Evolutionary conservation across 2,113 vertebrate species (phyloP).

Genomic region (Elgaria multicarinata): DNA sequence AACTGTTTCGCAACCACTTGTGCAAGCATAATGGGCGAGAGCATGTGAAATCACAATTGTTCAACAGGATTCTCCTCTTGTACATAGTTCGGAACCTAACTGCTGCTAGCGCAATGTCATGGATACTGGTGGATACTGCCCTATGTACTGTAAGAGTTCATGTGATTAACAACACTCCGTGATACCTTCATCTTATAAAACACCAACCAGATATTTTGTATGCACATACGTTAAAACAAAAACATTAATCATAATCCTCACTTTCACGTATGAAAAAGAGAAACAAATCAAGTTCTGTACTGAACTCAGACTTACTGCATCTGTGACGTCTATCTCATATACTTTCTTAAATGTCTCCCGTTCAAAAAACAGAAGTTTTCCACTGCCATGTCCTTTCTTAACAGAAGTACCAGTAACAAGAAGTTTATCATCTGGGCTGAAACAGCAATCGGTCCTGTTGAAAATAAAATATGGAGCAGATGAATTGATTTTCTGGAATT

Average conservation of each 20-base stretch:
- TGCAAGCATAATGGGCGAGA: no score
- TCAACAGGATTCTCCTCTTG: no score
- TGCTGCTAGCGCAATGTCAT: no score
- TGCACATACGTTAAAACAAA: background rate
- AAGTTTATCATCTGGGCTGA: slow-evolving; percentile 96
- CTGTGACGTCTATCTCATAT: slow-evolving; percentile 93
- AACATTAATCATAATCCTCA: background rate
- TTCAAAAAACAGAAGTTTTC: slow-evolving; percentile 92
- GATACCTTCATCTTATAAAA: background rate
- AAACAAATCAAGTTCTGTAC: background rate
- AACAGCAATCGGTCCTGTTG: slow-evolving; percentile 95
- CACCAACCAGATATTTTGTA: background rate
- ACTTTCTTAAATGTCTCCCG: slow-evolving; percentile 86
- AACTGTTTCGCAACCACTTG: no score
- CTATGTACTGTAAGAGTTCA: background rate
- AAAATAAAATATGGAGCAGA: slow-evolving; percentile 25
- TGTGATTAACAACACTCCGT: background rate
- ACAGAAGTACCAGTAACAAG: slow-evolving; percentile 93
- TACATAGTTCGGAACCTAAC: no score
- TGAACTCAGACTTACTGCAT: slow-evolving; percentile 76
- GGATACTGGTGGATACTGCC: no score
- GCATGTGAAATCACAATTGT: no score
- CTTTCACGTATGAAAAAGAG: slow-evolving; percentile 31
- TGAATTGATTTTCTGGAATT: background rate
- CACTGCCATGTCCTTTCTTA: slow-evolving; percentile 88